phyloP scores from a whole-genome alignment of 1,140 invertebrate genomes.

The Saccostrea glomerata region DNA sequence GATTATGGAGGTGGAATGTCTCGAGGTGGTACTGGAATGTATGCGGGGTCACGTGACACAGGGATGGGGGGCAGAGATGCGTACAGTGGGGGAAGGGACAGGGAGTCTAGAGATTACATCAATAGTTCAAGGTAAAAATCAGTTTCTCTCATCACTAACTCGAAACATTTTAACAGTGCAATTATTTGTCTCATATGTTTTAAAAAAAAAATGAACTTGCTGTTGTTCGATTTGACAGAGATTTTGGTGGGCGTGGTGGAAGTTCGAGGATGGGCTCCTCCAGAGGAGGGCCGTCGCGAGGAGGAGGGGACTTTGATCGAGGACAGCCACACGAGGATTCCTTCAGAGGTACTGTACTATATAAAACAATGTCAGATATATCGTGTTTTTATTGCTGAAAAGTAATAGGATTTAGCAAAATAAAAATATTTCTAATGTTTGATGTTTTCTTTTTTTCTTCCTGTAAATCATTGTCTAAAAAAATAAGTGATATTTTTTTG shows the following conservation, averaged over 20 bases:
- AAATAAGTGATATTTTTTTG: no score
- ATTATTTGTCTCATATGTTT: no score
- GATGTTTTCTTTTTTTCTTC: no score
- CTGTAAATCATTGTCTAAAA: no score
- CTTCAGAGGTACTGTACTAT: neutral
- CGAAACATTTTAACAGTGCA: no score
- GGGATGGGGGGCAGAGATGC: neutral
- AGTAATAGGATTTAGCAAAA: no score
- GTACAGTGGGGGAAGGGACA: slow-evolving; percentile 8
- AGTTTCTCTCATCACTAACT: no score
- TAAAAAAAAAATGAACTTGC: no score
- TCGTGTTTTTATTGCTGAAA: no score
- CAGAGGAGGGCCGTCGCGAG: neutral
- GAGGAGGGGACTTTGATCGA: neutral
- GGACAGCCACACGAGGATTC: neutral
- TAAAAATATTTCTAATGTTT: no score
- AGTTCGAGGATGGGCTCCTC: neutral
- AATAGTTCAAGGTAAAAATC: neutral
- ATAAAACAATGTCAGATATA: no score
- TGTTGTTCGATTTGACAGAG: neutral
- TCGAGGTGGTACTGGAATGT: neutral
- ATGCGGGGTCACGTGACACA: neutral
- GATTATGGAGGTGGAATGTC: slow-evolving; percentile 2
- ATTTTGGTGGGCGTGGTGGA: slow-evolving; percentile 3
- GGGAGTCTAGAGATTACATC: slow-evolving; percentile 15